Evolutionary conservation across 2,888 invertebrate species (phyloP).

Genomic region (Cactoblastis cactorum): DNA sequence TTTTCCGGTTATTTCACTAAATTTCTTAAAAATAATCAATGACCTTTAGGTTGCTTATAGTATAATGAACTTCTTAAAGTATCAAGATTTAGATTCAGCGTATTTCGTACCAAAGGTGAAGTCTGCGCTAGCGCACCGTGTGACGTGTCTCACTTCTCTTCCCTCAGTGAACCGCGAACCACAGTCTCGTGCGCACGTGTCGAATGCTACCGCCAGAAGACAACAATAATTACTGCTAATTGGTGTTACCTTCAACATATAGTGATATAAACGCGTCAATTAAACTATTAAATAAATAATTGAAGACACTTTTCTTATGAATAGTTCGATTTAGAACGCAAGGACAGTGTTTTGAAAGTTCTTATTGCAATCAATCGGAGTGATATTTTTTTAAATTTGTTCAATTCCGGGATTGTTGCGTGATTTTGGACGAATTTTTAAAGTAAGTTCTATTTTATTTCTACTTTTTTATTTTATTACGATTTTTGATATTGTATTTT

Average conservation of each 20-base stretch:
- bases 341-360: conserved; percentile 64
- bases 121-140: conserved; percentile 66
- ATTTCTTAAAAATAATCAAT: neutral
- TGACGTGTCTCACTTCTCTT: conserved; percentile 70
- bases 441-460: no score
- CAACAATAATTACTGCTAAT: conserved; percentile 37
- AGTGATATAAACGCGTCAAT: conserved; percentile 23
- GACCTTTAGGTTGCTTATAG: neutral
- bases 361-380: conserved; percentile 33
- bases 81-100: conserved; percentile 43
- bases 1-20: no score
- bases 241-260: conserved; percentile 48
- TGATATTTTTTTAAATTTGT: conserved; percentile 45
- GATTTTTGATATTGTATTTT: conserved; percentile 25
- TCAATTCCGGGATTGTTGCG: conserved; percentile 61
- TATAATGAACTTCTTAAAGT: conserved; percentile 28
- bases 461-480: conserved; percentile 7
- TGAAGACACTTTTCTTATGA: conserved; percentile 28
- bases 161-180: conserved; percentile 66
- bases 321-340: conserved; percentile 41
- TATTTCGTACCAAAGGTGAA: conserved; percentile 68
- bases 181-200: conserved; percentile 41
- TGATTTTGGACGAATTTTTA: conserved; percentile 33
- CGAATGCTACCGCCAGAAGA: conserved; percentile 21
- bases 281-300: conserved; percentile 5